Percentiles rank a stretch among this genome's conserved stretches.
Conservation (phyloP, 2,797 vertebrate species). For the Lophotriccus pileatus region DNA sequence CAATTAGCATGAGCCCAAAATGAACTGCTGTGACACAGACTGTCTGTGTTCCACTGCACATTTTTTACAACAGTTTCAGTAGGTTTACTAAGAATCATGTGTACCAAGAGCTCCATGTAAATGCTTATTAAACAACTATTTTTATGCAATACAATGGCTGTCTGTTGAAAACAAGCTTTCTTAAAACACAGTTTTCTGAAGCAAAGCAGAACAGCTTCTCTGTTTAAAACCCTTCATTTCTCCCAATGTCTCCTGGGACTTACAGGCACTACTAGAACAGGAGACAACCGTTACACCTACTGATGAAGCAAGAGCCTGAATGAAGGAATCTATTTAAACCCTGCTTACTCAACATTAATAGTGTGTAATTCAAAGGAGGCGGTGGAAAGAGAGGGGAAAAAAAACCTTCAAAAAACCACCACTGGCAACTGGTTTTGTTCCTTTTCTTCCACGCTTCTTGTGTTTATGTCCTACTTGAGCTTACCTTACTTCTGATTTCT, state of each 20-base stretch:
- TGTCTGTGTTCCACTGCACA: not conserved
- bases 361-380: not conserved
- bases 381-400: not conserved
- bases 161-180: conserved; percentile 13
- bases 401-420: not conserved
- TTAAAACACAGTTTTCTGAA: not conserved
- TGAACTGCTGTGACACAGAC: not conserved
- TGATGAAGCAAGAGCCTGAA: not conserved
- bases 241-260: not conserved
- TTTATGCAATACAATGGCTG: not conserved
- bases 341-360: not conserved
- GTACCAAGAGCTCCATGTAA: not conserved
- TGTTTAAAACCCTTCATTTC: conserved; percentile 11
- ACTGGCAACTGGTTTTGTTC: not conserved
- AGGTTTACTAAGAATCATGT: not conserved
- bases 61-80: not conserved
- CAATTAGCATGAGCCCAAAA: not conserved
- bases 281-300: conserved; percentile 23
- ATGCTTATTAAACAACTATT: conserved; percentile 28
- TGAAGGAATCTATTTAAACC: conserved; percentile 28
- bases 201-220: conserved; percentile 28
- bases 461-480: not conserved
- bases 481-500: not conserved
- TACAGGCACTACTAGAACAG: not conserved
- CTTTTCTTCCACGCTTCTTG: not conserved